These are phyloP conservation scores for Garrulus glandarius DNA, from an alignment of 2,797 vertebrate species.

Conservation along the genomic window DNA sequence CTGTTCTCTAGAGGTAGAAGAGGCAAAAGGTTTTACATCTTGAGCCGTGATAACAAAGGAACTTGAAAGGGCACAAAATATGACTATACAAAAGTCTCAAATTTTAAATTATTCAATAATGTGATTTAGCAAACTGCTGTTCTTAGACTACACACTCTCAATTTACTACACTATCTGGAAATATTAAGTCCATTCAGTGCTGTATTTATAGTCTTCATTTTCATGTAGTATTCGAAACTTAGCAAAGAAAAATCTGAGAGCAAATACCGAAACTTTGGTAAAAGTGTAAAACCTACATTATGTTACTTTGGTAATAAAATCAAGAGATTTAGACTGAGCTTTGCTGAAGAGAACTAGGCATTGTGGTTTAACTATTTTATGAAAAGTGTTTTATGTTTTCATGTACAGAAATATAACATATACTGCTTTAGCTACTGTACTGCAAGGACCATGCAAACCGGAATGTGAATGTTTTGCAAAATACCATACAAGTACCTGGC, in stretches of 20 bases:
- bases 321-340: neutral
- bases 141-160: neutral
- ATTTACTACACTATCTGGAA: neutral
- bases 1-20: neutral
- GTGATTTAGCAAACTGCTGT: neutral
- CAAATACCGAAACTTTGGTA: neutral
- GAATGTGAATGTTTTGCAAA: neutral
- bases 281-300: neutral
- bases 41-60: conserved; percentile 36
- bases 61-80: neutral
- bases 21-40: neutral
- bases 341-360: neutral
- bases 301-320: neutral
- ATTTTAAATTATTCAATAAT: neutral
- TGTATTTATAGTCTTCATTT: neutral
- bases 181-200: neutral
- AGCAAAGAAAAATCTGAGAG: conserved; percentile 6
- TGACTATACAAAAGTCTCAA: neutral
- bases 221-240: neutral
- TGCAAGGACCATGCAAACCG: neutral
- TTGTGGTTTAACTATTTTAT: neutral
- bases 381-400: neutral
- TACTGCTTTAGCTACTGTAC: neutral
- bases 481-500: neutral
- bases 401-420: neutral